Base-by-base conservation (phyloP, 2,888 invertebrate genomes). In the Pseudeuparius sepicola region DNA sequence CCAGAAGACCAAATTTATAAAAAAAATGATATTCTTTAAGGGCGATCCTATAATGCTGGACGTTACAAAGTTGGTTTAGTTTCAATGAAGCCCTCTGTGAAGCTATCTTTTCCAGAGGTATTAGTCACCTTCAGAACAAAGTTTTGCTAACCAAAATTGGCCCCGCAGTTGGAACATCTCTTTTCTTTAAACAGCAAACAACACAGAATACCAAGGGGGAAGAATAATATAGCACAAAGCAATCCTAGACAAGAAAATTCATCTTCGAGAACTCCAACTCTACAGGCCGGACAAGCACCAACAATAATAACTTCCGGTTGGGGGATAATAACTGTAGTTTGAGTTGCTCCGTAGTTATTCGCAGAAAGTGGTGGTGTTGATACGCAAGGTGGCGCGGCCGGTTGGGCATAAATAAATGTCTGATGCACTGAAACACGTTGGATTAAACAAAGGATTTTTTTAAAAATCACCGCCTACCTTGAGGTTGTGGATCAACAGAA, bases 221-320 rank as follows among this genome's bases (percentile, higher is more conserved):
- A 92, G 61, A 83, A 87, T 16, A 84, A 64, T 41, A 89, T 82
- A 12, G 87, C 87, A 61, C 88, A 88, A 35, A 82, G 64, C 9
- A 92, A 67, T 36, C 89, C 92, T 26, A 85, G 67, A 51, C 84
- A 83, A 1, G 88, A 82, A 60, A 80, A 90, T 54, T 88, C 85
- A 50, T 89, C 88, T 63, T 89, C 86, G 24, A 90, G 64, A 14
- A 85, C 72, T 10, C 90, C 92, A 39, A 89, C 85, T 46, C 89
- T 70, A 55, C 90, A 92, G 2, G 85, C 83, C 2, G 90, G 90
- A 59, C 90, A 92, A 2, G 81, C 86, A 1, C 88, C 88, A 1
- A 90, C 79, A 0, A 87, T 66, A 41, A 89, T 79, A 20, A 89
- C 84, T 42, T 85, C 79, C 3, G 79, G 77, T 31, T 78, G 74